A percentile compares a stretch with the other conserved stretches of the same genome.
These are phyloP conservation scores for Microplitis manilae DNA, from an alignment of 2,888 invertebrate species.

Conservation along the genomic window DNA sequence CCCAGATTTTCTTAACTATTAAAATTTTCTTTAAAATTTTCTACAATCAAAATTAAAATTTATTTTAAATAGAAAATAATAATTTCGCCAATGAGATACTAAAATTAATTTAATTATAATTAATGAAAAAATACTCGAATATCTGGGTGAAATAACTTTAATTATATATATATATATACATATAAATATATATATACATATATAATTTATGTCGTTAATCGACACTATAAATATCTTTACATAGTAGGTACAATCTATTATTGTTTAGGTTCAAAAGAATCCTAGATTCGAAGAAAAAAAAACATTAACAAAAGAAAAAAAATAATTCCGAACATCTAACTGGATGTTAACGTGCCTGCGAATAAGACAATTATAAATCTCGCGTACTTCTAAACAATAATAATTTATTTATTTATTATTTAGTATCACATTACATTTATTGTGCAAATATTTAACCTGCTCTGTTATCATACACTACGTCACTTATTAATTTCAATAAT, in stretches of 20 bases:
- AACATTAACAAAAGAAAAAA: conserved; percentile 29
- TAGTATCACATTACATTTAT: conserved; percentile 72
- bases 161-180: neutral
- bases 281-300: conserved; percentile 31
- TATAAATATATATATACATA: conserved; percentile 4
- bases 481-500: neutral
- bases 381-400: conserved; percentile 60
- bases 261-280: conserved; percentile 45
- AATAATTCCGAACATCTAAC: conserved; percentile 51
- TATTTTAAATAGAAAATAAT: neutral
- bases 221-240: conserved; percentile 44
- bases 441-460: conserved; percentile 10
- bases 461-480: neutral
- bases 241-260: conserved; percentile 40
- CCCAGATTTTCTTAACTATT: conserved; percentile 58
- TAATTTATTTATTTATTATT: conserved; percentile 68
- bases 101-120: conserved; percentile 10
- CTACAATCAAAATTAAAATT: neutral
- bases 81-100: neutral
- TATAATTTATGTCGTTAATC: conserved; percentile 6
- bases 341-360: conserved; percentile 52
- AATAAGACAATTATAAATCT: conserved; percentile 46
- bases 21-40: conserved; percentile 6
- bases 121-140: neutral
- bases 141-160: conserved; percentile 10